phyloP scores from a whole-genome alignment of 2,113 vertebrate genomes.

The Sylvia atricapilla region DNA sequence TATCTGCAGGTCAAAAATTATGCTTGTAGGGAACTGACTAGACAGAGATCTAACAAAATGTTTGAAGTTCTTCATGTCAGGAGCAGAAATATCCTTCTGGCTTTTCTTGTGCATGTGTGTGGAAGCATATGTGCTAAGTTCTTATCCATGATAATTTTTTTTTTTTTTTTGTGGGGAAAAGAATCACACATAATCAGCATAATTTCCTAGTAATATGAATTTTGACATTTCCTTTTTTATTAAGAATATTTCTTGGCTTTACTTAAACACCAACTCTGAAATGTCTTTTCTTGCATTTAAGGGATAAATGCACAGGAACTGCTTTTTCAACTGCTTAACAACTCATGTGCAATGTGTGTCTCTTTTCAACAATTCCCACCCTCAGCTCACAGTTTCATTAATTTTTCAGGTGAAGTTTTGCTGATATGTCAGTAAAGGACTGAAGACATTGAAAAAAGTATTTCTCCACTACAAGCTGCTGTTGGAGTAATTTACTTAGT shows the following conservation, averaged over 20 bases:
- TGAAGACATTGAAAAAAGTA: background rate
- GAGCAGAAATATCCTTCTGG: background rate
- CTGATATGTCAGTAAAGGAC: conserved; percentile 4
- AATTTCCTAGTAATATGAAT: background rate
- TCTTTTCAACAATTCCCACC: conserved; percentile 7
- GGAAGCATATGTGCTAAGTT: background rate
- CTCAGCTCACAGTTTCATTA: conserved; percentile 21
- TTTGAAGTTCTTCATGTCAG: background rate
- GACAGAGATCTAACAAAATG: background rate
- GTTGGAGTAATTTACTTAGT: background rate
- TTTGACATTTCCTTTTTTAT: background rate
- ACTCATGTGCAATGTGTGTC: background rate
- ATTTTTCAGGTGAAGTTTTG: conserved; percentile 40
- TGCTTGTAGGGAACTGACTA: background rate
- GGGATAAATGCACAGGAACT: background rate
- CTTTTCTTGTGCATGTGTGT: background rate
- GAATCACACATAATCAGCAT: background rate
- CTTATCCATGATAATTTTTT: rapidly evolving
- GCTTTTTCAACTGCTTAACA: background rate
- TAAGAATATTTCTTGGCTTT: background rate
- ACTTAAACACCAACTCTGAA: background rate
- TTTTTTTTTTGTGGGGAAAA: background rate
- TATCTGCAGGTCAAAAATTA: background rate
- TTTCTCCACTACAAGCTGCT: background rate
- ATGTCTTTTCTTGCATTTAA: background rate